A percentile compares a stretch with the other conserved stretches of the same genome.
Conservation (phyloP, 2,113 vertebrate species). For the Eulacestoma nigropectus region DNA sequence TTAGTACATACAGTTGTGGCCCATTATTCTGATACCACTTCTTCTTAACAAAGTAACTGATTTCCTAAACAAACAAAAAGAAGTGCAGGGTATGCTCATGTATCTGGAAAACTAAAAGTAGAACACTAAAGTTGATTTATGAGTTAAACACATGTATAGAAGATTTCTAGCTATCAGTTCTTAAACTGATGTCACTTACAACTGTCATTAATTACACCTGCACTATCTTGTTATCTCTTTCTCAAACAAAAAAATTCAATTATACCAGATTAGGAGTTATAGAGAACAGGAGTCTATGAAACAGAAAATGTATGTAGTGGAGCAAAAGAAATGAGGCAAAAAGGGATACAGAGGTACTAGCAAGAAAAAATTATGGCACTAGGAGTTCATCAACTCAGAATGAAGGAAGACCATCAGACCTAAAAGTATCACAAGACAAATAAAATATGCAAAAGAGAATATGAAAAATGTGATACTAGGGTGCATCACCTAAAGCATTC, state of each 20-base stretch:
- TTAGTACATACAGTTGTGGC: background rate
- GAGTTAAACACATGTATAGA: background rate
- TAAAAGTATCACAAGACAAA: background rate
- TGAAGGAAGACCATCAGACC: background rate
- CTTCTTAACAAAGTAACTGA: background rate
- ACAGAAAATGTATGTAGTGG: background rate
- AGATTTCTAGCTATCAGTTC: background rate
- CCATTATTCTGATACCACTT: background rate
- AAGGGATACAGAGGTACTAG: background rate
- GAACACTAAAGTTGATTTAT: background rate
- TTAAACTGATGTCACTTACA: background rate
- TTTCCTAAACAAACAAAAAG: background rate
- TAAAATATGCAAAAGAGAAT: background rate
- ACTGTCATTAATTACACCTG: background rate
- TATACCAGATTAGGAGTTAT: background rate
- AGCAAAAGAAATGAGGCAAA: background rate
- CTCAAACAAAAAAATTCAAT: background rate
- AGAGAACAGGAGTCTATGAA: background rate
- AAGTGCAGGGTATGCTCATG: rapidly evolving
- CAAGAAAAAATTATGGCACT: background rate
- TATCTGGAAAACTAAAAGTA: background rate
- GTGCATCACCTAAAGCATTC: background rate
- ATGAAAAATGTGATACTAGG: background rate
- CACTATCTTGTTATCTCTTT: background rate
- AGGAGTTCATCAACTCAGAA: background rate